These are phyloP conservation scores for Papilio dardanus DNA, from an alignment of 1,140 invertebrate genomes.

Conservation along the genomic window DNA sequence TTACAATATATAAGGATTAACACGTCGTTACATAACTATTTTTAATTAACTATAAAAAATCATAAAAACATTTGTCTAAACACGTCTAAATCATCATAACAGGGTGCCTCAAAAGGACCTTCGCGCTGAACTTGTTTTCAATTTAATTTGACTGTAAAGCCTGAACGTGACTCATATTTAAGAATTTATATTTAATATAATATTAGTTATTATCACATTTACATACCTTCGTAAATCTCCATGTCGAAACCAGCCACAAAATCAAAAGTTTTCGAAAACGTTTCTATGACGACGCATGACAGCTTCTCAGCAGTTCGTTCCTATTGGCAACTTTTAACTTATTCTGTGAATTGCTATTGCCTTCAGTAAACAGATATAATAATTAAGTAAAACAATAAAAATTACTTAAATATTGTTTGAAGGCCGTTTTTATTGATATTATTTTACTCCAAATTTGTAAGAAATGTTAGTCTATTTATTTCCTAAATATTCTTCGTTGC, in stretches of 20 bases:
- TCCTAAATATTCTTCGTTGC: background rate
- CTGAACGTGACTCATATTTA: background rate
- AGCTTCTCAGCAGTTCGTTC: conserved; percentile 52
- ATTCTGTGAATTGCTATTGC: conserved; percentile 14
- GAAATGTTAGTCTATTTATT: background rate
- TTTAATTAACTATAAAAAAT: background rate
- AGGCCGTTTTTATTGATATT: background rate
- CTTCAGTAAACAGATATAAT: background rate
- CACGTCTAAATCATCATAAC: conserved; percentile 42
- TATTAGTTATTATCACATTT: conserved; percentile 38
- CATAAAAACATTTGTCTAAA: background rate
- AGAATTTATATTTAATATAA: background rate
- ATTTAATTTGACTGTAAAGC: background rate
- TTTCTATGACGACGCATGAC: conserved; percentile 82
- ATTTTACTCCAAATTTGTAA: background rate
- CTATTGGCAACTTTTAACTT: conserved; percentile 57
- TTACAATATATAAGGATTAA: background rate
- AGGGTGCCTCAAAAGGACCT: conserved; percentile 50
- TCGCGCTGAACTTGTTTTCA: conserved; percentile 56
- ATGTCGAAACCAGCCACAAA: conserved; percentile 75
- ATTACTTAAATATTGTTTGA: background rate
- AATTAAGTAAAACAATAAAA: background rate
- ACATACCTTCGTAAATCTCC: conserved; percentile 77
- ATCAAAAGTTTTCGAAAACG: conserved; percentile 77
- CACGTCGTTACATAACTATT: background rate